Conservation (phyloP, 2,888 invertebrate species). For the Odontocolon sp. region DNA sequence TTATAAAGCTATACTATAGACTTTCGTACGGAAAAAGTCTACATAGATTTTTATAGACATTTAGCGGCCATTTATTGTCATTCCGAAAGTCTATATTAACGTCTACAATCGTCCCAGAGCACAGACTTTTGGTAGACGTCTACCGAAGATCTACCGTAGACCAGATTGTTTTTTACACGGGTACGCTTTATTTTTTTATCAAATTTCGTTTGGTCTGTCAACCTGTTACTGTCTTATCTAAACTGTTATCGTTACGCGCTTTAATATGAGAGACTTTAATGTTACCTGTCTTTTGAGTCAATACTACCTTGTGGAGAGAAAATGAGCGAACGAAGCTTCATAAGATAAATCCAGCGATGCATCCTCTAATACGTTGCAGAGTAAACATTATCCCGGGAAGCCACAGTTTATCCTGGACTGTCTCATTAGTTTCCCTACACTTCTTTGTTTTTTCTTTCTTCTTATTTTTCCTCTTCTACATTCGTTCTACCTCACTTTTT, state of each 20-base stretch:
- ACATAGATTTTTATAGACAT: too few relatives aligned
- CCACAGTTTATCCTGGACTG: conserved; percentile 49
- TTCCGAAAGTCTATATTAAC: too few relatives aligned
- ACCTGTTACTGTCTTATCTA: conserved; percentile 27
- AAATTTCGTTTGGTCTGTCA: conserved; percentile 12
- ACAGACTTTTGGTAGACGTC: too few relatives aligned
- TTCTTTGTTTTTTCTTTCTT: not conserved
- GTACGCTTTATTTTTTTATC: too few relatives aligned
- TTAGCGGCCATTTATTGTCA: too few relatives aligned
- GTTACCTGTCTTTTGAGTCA: conserved; percentile 16
- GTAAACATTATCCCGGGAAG: conserved; percentile 45
- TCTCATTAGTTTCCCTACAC: conserved; percentile 40
- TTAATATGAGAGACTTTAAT: conserved; percentile 2
- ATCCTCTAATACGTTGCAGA: conserved; percentile 38
- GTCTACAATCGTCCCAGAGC: too few relatives aligned
- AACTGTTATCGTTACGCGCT: conserved; percentile 14
- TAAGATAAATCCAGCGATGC: conserved; percentile 35
- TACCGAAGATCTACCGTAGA: too few relatives aligned
- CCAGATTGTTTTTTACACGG: too few relatives aligned
- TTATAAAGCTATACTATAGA: too few relatives aligned
- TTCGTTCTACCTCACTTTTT: not conserved
- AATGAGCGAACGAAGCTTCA: conserved; percentile 7
- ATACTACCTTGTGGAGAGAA: not conserved
- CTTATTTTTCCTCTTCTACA: not conserved
- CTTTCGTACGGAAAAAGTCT: too few relatives aligned